Base-by-base conservation (phyloP, 1,140 invertebrate species). In the Pseudobourletiella spinata region DNA sequence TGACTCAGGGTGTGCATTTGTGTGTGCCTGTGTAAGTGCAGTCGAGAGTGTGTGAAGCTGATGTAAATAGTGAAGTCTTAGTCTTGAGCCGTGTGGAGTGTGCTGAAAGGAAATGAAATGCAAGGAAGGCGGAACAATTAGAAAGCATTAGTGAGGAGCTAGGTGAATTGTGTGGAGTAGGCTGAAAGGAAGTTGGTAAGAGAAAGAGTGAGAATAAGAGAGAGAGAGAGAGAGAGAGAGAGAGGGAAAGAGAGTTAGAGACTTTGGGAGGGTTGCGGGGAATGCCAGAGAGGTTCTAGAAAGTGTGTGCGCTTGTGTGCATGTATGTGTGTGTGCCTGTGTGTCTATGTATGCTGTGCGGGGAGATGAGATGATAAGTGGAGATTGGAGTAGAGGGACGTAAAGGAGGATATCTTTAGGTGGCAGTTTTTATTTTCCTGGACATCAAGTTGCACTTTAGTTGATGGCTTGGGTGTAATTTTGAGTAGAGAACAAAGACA, bases 401-500 rank as follows among this genome's bases (percentile, higher is more conserved):
- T 32, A 48, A 43, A 57, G 57, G 43, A 44, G 63, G 46, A 60
- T 50, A 60, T 61, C 63, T 66, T 66, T 59, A 44, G 54, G 58
- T 57, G 46, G 42, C 46, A 65, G 51, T 65, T 68, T 63, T 65
- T 61, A 64, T 67, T 66, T 60, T 66, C 62, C 59, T 67, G 68
- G 63, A 70, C 68, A 70, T 67, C 65, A 51, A 65, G 57, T 63
- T 63, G 68, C 65, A 70, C 68, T 70, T 70, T 54, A 55, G 63
- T 67, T 67, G 65, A 70, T 70, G 65, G 68, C 55, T 59, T 57
- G 63, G 63, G 57, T 66, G 68, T 69, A 69, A 69, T 69, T 69
- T 66, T 64, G 64, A 66, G 68, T 29, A 67, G 68, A 67, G 68
- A 70, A 70, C 63, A 67, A 67, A 65, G 68, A 70, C 68, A 70